phyloP scores from a whole-genome alignment of 2,888 invertebrate species.

The Eupelmus urozonus region DNA sequence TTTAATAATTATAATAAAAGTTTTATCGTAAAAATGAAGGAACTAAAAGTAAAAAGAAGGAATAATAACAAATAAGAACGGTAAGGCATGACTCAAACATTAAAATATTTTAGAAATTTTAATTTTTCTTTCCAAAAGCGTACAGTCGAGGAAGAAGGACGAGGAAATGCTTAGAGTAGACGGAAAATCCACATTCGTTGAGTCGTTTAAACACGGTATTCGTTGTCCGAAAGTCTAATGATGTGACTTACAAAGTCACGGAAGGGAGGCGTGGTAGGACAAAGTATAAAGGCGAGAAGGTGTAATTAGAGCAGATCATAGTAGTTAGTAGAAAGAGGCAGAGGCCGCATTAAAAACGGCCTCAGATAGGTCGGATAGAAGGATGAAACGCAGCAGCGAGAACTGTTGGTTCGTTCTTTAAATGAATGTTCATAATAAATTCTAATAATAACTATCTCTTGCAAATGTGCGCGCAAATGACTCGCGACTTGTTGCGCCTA shows the following conservation, averaged over 20 bases:
- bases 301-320: not conserved
- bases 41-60: not conserved
- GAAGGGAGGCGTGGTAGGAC: not conserved
- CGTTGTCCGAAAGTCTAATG: constrained; percentile 45
- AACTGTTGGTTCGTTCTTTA: constrained; percentile 24
- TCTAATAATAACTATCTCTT: not conserved
- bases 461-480: constrained; percentile 22
- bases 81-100: no score
- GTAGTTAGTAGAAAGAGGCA: constrained; percentile 11
- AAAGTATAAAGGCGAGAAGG: not conserved
- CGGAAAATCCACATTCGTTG: constrained; percentile 42
- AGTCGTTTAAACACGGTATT: constrained; percentile 11
- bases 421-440: not conserved
- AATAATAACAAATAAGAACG: no score
- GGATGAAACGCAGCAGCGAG: constrained; percentile 13
- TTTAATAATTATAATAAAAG: not conserved
- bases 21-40: no score
- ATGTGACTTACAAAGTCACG: constrained; percentile 20
- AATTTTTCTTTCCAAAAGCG: constrained; percentile 15
- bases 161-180: constrained; percentile 5
- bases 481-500: constrained; percentile 16
- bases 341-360: constrained; percentile 16
- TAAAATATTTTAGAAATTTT: not conserved
- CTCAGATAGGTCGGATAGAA: constrained; percentile 16
- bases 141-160: constrained; percentile 6